Conservation (phyloP, 2,888 invertebrate genomes). For the Drosophila flavopinicola region DNA sequence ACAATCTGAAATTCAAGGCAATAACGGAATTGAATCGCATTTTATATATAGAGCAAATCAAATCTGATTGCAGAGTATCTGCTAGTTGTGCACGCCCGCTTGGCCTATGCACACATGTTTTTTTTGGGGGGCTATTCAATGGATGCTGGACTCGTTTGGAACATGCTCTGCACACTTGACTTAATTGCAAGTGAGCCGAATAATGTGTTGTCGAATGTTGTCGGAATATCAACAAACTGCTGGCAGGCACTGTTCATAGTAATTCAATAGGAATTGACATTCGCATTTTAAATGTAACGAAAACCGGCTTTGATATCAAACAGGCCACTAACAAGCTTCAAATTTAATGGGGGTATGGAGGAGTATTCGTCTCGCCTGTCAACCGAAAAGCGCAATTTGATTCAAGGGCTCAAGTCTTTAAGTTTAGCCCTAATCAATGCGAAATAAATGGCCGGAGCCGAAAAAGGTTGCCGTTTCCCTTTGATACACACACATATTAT, state of each 20-base stretch:
- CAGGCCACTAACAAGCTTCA: constrained; percentile 44
- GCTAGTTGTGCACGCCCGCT: no score
- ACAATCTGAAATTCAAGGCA: no score
- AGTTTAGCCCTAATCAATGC: constrained; percentile 47
- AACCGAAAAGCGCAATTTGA: constrained; percentile 45
- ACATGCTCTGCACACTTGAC: constrained; percentile 29
- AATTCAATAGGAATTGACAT: constrained; percentile 31
- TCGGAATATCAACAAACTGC: constrained; percentile 32
- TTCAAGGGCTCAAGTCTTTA: constrained; percentile 44
- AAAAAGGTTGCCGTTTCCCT: constrained; percentile 42
- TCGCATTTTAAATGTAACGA: constrained; percentile 46
- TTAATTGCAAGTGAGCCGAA: constrained; percentile 49
- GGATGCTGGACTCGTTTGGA: not conserved
- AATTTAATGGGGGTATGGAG: not conserved
- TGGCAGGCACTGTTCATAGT: constrained; percentile 22
- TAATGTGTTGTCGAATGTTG: constrained; percentile 38
- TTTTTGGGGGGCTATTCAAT: not conserved
- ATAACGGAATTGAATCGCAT: no score
- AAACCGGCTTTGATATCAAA: constrained; percentile 48
- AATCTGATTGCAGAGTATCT: not conserved
- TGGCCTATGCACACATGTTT: no score
- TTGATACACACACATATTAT: constrained; percentile 12
- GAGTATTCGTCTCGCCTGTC: constrained; percentile 10
- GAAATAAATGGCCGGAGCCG: constrained; percentile 37
- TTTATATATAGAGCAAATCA: no score